Evolutionary conservation across 2,888 invertebrate genomes (phyloP).

Genomic region (Lottia gigantea): DNA sequence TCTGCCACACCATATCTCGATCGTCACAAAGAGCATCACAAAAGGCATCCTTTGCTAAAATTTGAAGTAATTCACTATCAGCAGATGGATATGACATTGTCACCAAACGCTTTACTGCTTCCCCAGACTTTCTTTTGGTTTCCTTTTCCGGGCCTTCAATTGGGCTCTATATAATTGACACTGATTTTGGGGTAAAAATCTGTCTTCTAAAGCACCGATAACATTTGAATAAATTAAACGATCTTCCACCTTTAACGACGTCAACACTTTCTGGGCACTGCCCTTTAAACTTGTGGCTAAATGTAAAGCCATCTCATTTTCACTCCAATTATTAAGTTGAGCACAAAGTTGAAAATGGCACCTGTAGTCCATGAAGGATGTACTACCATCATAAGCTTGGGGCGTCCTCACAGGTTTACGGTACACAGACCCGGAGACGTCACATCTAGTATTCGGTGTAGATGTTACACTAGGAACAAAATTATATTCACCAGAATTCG

Average conservation of each 20-base stretch:
- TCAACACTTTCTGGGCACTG: background rate
- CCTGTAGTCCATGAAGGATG: background rate
- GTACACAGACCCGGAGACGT: no score
- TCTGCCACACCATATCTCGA: slow-evolving; percentile 3
- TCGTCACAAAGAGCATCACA: slow-evolving; percentile 5
- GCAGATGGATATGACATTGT: background rate
- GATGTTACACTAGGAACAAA: no score
- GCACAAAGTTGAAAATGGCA: background rate
- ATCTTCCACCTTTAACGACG: background rate
- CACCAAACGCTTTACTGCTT: background rate
- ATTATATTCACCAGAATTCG: no score
- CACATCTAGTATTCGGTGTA: no score
- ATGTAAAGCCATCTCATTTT: background rate
- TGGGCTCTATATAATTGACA: background rate
- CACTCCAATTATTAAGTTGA: slow-evolving; percentile 1
- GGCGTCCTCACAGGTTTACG: background rate
- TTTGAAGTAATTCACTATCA: background rate
- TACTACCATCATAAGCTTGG: slow-evolving; percentile 2
- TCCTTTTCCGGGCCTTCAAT: background rate
- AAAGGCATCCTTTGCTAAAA: background rate
- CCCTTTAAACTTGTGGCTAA: background rate
- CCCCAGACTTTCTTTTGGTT: background rate
- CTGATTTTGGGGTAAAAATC: background rate
- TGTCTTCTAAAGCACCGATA: background rate
- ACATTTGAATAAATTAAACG: background rate